Conservation (phyloP, 1,140 invertebrate genomes). For the Drosophila tsacasi region DNA sequence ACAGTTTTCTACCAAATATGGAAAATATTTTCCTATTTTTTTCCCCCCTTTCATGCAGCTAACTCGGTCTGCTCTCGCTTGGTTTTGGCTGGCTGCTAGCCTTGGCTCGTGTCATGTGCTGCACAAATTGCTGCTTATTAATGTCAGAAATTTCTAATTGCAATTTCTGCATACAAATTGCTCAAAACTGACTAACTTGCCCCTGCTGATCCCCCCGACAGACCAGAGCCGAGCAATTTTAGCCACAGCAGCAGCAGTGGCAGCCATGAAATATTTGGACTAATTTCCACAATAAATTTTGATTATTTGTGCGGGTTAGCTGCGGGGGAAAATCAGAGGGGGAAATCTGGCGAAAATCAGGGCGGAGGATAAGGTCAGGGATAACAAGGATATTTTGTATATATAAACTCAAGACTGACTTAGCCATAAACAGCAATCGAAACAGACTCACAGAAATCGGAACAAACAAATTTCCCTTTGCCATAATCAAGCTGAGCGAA, state of each 20-base stretch:
- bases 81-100: conserved; percentile 3
- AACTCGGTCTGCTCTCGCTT: too few species aligned
- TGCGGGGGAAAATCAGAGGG: not conserved
- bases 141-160: conserved; percentile 81
- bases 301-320: conserved; percentile 62
- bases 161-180: conserved; percentile 80
- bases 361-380: not conserved
- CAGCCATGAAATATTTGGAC: conserved; percentile 74
- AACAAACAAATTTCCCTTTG: conserved; percentile 40
- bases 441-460: conserved; percentile 23
- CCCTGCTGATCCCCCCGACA: not conserved
- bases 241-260: conserved; percentile 27
- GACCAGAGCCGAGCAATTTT: not conserved
- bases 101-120: conserved; percentile 68
- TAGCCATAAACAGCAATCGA: conserved; percentile 1
- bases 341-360: not conserved
- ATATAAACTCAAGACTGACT: conserved; percentile 17
- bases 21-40: conserved; percentile 1
- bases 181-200: conserved; percentile 25
- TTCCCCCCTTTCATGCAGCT: too few species aligned
- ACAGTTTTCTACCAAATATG: conserved; percentile 36
- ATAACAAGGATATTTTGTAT: conserved; percentile 6
- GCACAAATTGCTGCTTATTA: conserved; percentile 81
- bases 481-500: conserved; percentile 50
- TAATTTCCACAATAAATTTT: conserved; percentile 80